A percentile compares a stretch with the other conserved stretches of the same genome.
Evolutionary conservation across 2,797 vertebrate species (phyloP).

Genomic region (Coendou prehensilis): DNA sequence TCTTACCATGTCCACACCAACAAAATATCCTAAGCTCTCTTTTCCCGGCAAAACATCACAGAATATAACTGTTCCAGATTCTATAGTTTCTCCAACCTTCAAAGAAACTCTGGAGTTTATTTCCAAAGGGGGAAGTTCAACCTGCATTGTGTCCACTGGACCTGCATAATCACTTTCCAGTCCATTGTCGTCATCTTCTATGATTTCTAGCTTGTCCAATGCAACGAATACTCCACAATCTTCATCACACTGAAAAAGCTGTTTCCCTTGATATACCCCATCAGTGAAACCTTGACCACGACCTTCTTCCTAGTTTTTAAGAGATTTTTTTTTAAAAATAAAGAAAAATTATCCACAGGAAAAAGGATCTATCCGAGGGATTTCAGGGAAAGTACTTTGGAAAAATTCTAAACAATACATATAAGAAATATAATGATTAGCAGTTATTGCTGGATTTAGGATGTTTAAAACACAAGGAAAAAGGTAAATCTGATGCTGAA

Average conservation of each 20-base stretch:
- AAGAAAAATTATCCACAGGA: conserved; percentile 44
- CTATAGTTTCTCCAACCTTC: conserved; percentile 95
- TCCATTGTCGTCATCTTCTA: conserved; percentile 95
- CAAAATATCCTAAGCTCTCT: conserved; percentile 97
- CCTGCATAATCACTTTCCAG: conserved; percentile 94
- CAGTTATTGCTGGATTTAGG: not conserved
- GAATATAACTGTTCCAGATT: conserved; percentile 98
- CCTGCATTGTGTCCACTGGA: conserved; percentile 93
- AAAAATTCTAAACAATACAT: not conserved
- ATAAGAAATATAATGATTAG: conserved; percentile 33
- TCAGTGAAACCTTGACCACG: conserved; percentile 98
- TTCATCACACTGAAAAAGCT: conserved; percentile 98
- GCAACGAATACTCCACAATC: conserved; percentile 99
- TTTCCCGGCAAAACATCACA: conserved; percentile 98
- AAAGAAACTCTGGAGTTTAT: conserved; percentile 98
- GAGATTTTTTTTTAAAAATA: not conserved
- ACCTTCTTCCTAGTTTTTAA: conserved; percentile 95
- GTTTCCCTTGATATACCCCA: conserved; percentile 97
- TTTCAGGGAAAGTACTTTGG: not conserved
- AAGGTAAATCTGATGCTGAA: conserved; percentile 32
- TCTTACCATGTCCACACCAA: conserved; percentile 99
- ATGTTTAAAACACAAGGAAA: conserved; percentile 33
- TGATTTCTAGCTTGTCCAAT: conserved; percentile 97
- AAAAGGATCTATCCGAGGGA: conserved; percentile 7
- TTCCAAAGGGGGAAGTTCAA: conserved; percentile 95